Evolutionary conservation across 2,113 vertebrate species (phyloP).

Genomic region (Prunella fulvescens): DNA sequence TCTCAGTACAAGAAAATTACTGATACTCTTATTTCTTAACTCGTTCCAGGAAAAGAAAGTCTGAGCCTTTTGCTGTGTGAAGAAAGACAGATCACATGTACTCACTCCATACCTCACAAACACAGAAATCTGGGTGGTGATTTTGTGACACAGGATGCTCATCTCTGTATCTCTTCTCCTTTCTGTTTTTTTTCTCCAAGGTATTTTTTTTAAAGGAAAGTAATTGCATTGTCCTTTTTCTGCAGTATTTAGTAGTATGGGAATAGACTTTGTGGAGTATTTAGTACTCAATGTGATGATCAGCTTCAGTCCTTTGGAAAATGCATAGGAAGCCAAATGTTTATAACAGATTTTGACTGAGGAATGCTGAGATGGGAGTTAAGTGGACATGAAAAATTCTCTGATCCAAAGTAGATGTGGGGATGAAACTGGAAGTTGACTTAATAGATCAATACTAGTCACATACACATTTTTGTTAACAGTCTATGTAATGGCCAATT

Average conservation of each 20-base stretch:
- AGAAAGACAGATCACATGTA: not conserved
- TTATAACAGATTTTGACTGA: not conserved
- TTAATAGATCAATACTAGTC: not conserved
- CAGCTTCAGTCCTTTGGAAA: not conserved
- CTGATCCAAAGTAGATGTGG: not conserved
- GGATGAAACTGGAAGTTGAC: not conserved
- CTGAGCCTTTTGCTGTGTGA: not conserved
- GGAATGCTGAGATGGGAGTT: not conserved
- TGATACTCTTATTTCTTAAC: not conserved
- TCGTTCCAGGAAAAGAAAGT: not conserved
- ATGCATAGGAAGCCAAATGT: not conserved
- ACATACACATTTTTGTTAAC: not conserved
- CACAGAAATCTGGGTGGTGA: not conserved
- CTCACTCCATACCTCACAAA: not conserved
- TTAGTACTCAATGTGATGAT: not conserved
- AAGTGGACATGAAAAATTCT: not conserved
- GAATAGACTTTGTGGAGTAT: not conserved
- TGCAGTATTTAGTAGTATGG: not conserved
- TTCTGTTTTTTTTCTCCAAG: not conserved
- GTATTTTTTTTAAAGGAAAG: not conserved
- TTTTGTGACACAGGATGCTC: not conserved
- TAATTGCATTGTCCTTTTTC: rapidly evolving
- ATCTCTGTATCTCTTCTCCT: not conserved
- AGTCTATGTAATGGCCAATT: not conserved
- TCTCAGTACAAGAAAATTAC: not conserved